Percentiles rank a stretch among this genome's conserved stretches.
These are phyloP conservation scores for Limnodromus scolopaceus DNA, from an alignment of 2,797 vertebrate species.

Conservation along the genomic window DNA sequence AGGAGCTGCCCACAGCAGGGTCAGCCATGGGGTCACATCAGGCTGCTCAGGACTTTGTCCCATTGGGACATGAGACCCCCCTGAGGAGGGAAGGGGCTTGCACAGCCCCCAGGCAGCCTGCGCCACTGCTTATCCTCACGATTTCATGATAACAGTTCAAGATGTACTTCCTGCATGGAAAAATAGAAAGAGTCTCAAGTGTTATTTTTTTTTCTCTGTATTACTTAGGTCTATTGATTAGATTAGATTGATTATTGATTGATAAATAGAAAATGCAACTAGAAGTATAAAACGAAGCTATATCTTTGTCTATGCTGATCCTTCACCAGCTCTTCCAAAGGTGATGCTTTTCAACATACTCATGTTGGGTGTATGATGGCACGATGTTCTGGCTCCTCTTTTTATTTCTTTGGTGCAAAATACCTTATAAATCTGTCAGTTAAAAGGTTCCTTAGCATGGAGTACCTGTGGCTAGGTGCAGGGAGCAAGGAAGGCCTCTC, in stretches of 20 bases:
- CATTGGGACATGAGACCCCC: fast-evolving
- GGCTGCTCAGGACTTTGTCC: not conserved
- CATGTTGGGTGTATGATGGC: not conserved
- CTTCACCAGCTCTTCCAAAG: not conserved
- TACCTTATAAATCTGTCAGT: not conserved
- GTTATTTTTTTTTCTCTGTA: not conserved
- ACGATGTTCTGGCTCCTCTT: not conserved
- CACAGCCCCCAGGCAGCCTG: not conserved
- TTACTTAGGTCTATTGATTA: not conserved
- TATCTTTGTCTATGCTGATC: not conserved
- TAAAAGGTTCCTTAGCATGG: not conserved
- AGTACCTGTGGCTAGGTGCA: not conserved
- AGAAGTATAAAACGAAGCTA: not conserved
- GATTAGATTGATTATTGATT: not conserved
- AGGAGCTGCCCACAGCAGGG: not conserved
- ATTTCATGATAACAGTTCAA: not conserved
- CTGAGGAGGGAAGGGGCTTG: not conserved
- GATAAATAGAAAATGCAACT: not conserved
- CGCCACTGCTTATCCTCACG: not conserved
- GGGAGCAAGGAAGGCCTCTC: not conserved
- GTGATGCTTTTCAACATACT: not conserved
- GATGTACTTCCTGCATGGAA: not conserved
- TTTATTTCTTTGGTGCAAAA: not conserved
- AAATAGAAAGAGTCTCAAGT: not conserved
- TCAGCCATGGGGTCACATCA: not conserved